Evolutionary conservation across 2,888 invertebrate species (phyloP), one percentile per base, ranked within the genome.

Genomic region (Ichneumoninae sp.): DNA sequence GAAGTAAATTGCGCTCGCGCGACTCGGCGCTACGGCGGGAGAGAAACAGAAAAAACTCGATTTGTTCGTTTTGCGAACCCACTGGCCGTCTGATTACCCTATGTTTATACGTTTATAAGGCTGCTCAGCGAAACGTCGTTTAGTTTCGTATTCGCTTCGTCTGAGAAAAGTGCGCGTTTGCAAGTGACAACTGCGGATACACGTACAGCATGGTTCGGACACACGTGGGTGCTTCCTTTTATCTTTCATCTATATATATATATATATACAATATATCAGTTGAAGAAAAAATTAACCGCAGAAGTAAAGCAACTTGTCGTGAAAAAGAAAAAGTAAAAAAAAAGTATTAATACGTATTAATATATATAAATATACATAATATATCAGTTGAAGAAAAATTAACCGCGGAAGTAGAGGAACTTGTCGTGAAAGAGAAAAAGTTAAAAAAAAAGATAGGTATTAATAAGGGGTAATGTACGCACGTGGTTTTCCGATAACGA

Each of bases 41-140:
- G 30, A n/a, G 44, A 22, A 40, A 40, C 68, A 57, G 66, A 36
- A 71, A 50, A 72, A 82, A 72, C 65, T n/a, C 33, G 30, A 66
- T 57, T 22, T 36, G 26, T 30, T 78, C 77, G 50, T 72, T 77
- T 82, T 60, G 22, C 54, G 40, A n/a, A 52, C 26, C 30, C 10
- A 19, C 50, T 50, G 62, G 6, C 50, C 22, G 19, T 76, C 70
- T 75, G 52, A 85, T 85, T 85, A 78, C 80, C 33, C 81, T 91
- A 88, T 89, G 89, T 88, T 89, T 89, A 47, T 47, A 89, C 88
- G 89, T 91, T 92, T 91, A 92, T 91, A 91, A 91, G 89, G 86
- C 88, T 74, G 86, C 76, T 54, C 50, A 74, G 84, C 77, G 89
- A 79, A 85, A 78, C 81, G 72, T 70, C 74, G 75, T 82, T 88